Percentiles rank a stretch among this genome's conserved stretches.
Evolutionary conservation across 2,888 invertebrate species (phyloP).

Genomic region (Pardosa pseudoannulata): DNA sequence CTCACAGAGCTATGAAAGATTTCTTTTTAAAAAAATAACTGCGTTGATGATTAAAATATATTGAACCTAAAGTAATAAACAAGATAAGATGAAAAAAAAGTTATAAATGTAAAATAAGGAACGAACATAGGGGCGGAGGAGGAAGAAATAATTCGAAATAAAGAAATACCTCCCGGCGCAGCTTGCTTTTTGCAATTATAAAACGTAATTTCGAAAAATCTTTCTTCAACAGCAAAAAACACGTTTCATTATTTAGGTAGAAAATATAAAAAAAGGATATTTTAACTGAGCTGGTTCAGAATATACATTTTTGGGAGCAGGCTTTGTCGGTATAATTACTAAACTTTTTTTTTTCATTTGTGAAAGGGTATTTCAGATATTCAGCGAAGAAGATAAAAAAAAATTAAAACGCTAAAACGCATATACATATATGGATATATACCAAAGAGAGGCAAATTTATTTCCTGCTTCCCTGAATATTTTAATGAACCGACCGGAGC

Average conservation of each 20-base stretch:
- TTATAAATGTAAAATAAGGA: no score
- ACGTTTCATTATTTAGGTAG: slow-evolving; percentile 58
- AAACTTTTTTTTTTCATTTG: slow-evolving; percentile 37
- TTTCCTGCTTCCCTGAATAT: slow-evolving; percentile 56
- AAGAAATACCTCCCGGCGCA: slow-evolving; percentile 28
- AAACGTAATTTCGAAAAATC: slow-evolving; percentile 69
- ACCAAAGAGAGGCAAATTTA: slow-evolving; percentile 66
- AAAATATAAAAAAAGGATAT: slow-evolving; percentile 29
- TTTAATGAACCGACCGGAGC: slow-evolving; percentile 67
- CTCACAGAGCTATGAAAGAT: slow-evolving; percentile 30
- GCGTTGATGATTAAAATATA: slow-evolving; percentile 67
- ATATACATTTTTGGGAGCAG: slow-evolving; percentile 59
- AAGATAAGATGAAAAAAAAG: slow-evolving; percentile 60
- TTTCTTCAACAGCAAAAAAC: slow-evolving; percentile 40
- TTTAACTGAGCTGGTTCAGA: slow-evolving; percentile 48
- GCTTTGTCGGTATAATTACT: slow-evolving; percentile 69
- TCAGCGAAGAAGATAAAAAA: slow-evolving; percentile 40
- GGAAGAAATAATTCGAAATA: slow-evolving; percentile 21
- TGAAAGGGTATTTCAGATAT: slow-evolving; percentile 45
- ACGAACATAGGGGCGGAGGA: no score
- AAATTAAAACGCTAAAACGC: slow-evolving; percentile 38
- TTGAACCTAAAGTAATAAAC: slow-evolving; percentile 70
- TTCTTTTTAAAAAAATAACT: slow-evolving; percentile 61
- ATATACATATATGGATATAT: slow-evolving; percentile 50
- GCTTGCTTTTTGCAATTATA: slow-evolving; percentile 64